A percentile compares a stretch with the other conserved stretches of the same genome.
Conservation (phyloP, 2,888 invertebrate genomes). For the Zele albiditarsus region DNA sequence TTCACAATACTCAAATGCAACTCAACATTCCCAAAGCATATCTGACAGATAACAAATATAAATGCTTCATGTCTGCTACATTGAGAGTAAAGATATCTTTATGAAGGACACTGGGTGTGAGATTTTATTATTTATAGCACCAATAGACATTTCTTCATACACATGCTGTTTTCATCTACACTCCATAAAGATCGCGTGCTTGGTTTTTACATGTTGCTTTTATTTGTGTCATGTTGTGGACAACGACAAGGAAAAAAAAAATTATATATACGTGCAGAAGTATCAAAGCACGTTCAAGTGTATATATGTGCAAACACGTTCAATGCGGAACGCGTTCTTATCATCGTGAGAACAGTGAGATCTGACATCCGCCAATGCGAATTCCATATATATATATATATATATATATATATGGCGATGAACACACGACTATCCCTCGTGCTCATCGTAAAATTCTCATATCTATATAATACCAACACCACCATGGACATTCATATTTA, state of each 20-base stretch:
- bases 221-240: background rate
- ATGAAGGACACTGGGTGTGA: background rate
- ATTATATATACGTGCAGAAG: background rate
- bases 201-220: background rate
- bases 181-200: background rate
- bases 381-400: background rate
- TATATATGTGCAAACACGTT: background rate
- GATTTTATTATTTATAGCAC: background rate
- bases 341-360: background rate
- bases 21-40: no score
- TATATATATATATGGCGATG: background rate
- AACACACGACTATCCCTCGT: background rate
- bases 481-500: background rate
- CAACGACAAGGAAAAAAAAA: background rate
- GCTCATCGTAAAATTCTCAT: background rate
- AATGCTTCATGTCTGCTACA: no score
- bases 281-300: background rate
- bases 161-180: background rate
- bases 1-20: no score
- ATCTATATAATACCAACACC: background rate
- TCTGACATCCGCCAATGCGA: background rate
- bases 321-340: conserved; percentile 3
- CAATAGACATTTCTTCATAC: background rate
- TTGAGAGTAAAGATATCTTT: background rate
- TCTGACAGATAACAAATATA: no score